phyloP scores from a whole-genome alignment of 2,797 vertebrate genomes.

The Sandelia bainsii region DNA sequence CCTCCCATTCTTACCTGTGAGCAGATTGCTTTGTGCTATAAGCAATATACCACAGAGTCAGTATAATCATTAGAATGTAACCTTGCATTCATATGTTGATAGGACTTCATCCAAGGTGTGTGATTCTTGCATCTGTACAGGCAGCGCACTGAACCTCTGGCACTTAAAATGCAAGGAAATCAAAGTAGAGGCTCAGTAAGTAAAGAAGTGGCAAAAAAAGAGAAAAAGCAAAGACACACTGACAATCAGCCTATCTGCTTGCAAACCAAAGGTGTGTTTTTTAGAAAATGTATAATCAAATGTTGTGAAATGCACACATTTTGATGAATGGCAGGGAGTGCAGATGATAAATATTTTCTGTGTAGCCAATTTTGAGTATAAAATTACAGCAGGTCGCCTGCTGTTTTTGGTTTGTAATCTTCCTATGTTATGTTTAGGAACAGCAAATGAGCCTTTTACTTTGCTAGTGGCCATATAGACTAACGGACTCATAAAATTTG shows the following conservation, averaged over 20 bases:
- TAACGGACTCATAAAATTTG: background rate
- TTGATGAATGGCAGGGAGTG: background rate
- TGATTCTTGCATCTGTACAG: conserved; percentile 42
- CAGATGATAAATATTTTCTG: background rate
- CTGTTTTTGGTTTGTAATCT: conserved; percentile 8
- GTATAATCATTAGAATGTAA: conserved; percentile 49
- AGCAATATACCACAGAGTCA: conserved; percentile 35
- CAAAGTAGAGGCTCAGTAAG: conserved; percentile 30
- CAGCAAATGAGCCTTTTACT: background rate
- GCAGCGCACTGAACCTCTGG: conserved; percentile 23
- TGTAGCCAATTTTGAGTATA: background rate
- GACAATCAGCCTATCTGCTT: conserved; percentile 20
- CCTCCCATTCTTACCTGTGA: conserved; percentile 52
- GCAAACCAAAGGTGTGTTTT: conserved; percentile 17
- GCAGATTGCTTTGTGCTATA: conserved; percentile 63
- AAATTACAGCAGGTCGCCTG: background rate
- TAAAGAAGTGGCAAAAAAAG: conserved; percentile 6
- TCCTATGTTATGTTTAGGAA: background rate
- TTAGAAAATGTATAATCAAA: background rate
- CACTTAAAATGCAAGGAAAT: conserved; percentile 45
- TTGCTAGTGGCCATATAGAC: background rate
- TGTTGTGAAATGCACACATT: background rate
- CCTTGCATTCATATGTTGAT: conserved; percentile 44
- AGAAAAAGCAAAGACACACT: conserved; percentile 3
- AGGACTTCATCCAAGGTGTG: conserved; percentile 31